These are phyloP conservation scores for Rhamphomyia laevipes DNA, from an alignment of 2,888 invertebrate genomes.

Conservation along the genomic window DNA sequence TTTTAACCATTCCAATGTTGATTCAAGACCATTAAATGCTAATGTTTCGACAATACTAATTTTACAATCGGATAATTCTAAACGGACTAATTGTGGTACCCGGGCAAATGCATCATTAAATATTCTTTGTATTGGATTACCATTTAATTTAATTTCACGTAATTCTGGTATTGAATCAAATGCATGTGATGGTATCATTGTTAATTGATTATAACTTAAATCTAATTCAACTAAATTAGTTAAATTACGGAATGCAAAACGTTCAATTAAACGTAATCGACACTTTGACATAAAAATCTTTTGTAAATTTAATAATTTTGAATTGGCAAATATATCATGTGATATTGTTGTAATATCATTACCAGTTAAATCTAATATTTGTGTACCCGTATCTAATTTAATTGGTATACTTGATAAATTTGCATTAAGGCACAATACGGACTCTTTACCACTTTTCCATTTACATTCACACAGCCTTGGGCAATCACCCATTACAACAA, in stretches of 20 bases:
- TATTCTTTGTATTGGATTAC: conserved; percentile 62
- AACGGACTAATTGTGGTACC: conserved; percentile 54
- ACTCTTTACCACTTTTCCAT: conserved; percentile 80
- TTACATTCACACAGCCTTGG: conserved; percentile 73
- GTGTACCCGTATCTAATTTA: conserved; percentile 64
- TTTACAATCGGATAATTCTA: conserved; percentile 63
- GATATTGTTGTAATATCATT: conserved; percentile 56
- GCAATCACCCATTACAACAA: conserved; percentile 45
- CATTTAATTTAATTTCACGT: conserved; percentile 59
- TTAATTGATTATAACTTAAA: conserved; percentile 59
- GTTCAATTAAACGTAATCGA: conserved; percentile 53
- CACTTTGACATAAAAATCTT: conserved; percentile 65
- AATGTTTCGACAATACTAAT: conserved; percentile 54
- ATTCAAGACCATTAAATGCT: conserved; percentile 61
- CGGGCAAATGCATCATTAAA: conserved; percentile 55
- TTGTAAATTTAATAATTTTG: conserved; percentile 68
- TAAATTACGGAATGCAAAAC: conserved; percentile 62
- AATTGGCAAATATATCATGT: conserved; percentile 61
- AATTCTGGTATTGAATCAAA: conserved; percentile 62
- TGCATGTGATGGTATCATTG: conserved; percentile 56
- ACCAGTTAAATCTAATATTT: conserved; percentile 64
- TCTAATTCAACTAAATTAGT: conserved; percentile 74
- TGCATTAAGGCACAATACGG: conserved; percentile 65
- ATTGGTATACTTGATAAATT: conserved; percentile 62
- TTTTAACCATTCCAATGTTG: conserved; percentile 62